A percentile compares a stretch with the other conserved stretches of the same genome.
These are phyloP conservation scores for Gryon sp. DNA, from an alignment of 1,140 invertebrate genomes.

Conservation along the genomic window DNA sequence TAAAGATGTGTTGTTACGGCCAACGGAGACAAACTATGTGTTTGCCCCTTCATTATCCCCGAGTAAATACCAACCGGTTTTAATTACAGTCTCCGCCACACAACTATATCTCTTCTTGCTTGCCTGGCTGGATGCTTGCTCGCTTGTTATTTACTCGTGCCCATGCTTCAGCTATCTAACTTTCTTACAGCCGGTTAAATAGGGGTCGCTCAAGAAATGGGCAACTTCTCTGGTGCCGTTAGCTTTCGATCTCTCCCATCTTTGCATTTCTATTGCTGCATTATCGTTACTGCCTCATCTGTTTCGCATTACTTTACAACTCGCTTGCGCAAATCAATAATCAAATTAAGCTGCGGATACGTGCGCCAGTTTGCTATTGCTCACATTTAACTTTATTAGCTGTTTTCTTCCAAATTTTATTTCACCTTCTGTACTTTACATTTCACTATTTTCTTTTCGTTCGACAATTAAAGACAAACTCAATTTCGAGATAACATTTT, in stretches of 20 bases:
- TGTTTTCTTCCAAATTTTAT: conserved; percentile 10
- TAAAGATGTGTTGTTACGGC: conserved; percentile 68
- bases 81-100: conserved; percentile 74
- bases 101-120: conserved; percentile 73
- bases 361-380: conserved; percentile 2
- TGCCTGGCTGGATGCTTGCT: conserved; percentile 46
- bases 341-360: conserved; percentile 51
- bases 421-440: neutral
- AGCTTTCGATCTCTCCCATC: conserved; percentile 47
- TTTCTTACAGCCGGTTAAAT: conserved; percentile 75
- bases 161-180: conserved; percentile 70
- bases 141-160: conserved; percentile 76
- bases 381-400: conserved; percentile 38
- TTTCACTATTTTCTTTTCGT: neutral
- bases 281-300: conserved; percentile 60
- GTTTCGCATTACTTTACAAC: conserved; percentile 57
- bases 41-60: conserved; percentile 77
- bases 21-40: conserved; percentile 77
- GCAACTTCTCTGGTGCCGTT: conserved; percentile 39
- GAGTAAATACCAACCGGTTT: conserved; percentile 77
- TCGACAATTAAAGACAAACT: neutral
- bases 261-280: conserved; percentile 62
- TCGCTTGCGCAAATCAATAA: conserved; percentile 44
- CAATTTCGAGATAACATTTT: too few relatives aligned
- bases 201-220: conserved; percentile 64